Base-by-base conservation (phyloP, 2,888 invertebrate species). In the Brassicogethes aeneus region DNA sequence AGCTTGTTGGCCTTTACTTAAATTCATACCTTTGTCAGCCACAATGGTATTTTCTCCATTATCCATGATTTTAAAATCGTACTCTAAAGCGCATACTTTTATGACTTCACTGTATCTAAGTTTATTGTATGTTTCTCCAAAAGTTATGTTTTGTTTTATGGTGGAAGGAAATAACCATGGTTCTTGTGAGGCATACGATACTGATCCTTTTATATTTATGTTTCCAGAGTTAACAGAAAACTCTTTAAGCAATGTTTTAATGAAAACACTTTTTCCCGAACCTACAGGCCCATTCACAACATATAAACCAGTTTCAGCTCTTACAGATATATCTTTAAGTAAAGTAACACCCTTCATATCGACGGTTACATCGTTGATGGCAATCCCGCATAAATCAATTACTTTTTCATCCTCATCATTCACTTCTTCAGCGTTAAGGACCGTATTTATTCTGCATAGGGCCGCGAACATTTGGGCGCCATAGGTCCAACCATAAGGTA, bases 1-100 rank as follows among this genome's bases (percentile, higher is more conserved):
- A 2, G 87, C 85, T 60, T 77, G 76, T 65, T 87, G 87, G n/a
- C 87, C 86, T 5, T 87, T 87, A 14, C 84, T 85, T 3, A 89
- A 66, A 8, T 80, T 79, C 1, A 80, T 75, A 8, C 88, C 88
- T 29, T 82, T 72, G 55, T 88, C 87, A 5, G 87, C 87, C 1
- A 88, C 82, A 39, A 82, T 60, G 0, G 84, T 84, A 49, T 73
- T 65, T 57, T 88, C 88, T 10, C 83, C 83, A 48, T 77, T 71
- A 0, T 82, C 77, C 51, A 88, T 74, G 47, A 79, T 75, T 45
- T 76, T 73, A 50, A 88, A 76, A 63, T 89, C 88, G 51, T 70
- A 71, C 36, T 65, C 55, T 41, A 83, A 57, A 2, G 77, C 76
- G 54, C 81, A 80, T 0, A 71, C 78, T 42, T 68, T 71, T 36